These are phyloP conservation scores for Eilema sororculum DNA, from an alignment of 2,888 invertebrate species.

Conservation along the genomic window DNA sequence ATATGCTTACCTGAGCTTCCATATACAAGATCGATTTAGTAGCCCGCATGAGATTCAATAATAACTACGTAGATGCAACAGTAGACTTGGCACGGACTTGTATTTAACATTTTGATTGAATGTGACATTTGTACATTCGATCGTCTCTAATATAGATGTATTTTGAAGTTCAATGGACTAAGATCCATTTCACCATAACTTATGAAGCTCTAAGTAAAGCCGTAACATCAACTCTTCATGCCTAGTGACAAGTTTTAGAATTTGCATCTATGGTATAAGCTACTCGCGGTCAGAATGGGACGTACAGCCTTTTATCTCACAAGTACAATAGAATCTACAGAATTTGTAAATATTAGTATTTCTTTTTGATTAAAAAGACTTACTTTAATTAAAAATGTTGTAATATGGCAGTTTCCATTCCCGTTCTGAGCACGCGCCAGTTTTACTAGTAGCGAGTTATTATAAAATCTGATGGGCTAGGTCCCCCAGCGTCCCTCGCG, in stretches of 20 bases:
- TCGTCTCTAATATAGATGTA: not conserved
- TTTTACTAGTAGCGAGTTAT: constrained; percentile 24
- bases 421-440: not conserved
- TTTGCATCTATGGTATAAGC: constrained; percentile 15
- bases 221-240: not conserved
- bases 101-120: not conserved
- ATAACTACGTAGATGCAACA: constrained; percentile 36
- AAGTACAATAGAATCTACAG: not conserved
- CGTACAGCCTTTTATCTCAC: not conserved
- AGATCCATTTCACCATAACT: not conserved
- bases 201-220: too few species aligned
- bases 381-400: not conserved
- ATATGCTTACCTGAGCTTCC: constrained; percentile 29
- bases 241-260: not conserved
- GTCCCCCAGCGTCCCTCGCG: constrained; percentile 92
- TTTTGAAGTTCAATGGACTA: not conserved
- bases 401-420: not conserved
- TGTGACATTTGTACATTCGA: not conserved
- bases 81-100: not conserved
- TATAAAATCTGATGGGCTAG: constrained; percentile 61
- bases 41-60: constrained; percentile 36
- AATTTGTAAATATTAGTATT: not conserved
- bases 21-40: constrained; percentile 15
- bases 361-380: not conserved
- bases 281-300: constrained; percentile 2